These are phyloP conservation scores for Trissolcus brochymenae DNA, from an alignment of 2,888 invertebrate genomes.

Conservation along the genomic window DNA sequence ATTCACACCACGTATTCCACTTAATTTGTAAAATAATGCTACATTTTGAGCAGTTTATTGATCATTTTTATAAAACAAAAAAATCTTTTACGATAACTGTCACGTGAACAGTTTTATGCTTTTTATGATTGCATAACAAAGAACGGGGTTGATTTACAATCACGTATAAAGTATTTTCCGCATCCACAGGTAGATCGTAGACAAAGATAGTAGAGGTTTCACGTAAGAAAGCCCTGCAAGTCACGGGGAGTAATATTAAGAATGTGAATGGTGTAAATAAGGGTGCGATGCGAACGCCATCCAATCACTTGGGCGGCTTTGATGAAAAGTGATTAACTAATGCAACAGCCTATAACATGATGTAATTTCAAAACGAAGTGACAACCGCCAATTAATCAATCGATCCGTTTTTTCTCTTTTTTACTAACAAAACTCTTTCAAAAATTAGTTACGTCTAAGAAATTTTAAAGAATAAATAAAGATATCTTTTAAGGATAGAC, in stretches of 20 bases:
- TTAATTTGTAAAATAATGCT: neutral
- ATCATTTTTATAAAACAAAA: too few species aligned
- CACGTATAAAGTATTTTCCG: neutral
- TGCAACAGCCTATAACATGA: neutral
- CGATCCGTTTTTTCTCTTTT: too few species aligned
- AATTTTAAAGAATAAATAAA: too few species aligned
- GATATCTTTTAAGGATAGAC: too few species aligned
- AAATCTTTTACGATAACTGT: too few species aligned
- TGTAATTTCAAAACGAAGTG: conserved; percentile 5
- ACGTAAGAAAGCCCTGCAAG: neutral
- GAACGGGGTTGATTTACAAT: neutral
- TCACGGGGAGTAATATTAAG: neutral
- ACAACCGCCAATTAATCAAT: neutral
- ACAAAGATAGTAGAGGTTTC: neutral
- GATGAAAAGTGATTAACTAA: conserved; percentile 1
- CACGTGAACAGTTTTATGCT: too few species aligned
- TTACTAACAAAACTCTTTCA: too few species aligned
- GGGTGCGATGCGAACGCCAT: conserved; percentile 2
- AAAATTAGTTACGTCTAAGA: too few species aligned
- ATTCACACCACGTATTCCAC: neutral
- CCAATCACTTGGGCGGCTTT: neutral
- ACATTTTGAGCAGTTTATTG: neutral
- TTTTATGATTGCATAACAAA: neutral
- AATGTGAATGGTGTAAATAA: neutral
- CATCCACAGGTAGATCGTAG: neutral